A percentile compares a stretch with the other conserved stretches of the same genome.
Conservation (phyloP, 2,113 vertebrate genomes). For the Trematocara zebra region DNA sequence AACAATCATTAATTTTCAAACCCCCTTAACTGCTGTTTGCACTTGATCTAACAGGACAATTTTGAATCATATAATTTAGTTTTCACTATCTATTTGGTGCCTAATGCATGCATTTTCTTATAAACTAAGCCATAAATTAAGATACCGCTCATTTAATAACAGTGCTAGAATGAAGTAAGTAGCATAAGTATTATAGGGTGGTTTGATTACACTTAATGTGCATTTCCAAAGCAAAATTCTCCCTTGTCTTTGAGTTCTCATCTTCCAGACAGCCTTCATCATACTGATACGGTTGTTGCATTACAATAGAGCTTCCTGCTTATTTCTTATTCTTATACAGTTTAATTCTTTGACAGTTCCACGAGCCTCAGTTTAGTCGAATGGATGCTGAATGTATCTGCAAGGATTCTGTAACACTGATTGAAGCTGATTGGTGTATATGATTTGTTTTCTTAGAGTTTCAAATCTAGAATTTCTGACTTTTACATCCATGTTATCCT, state of each 20-base stretch:
- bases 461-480: background rate
- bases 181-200: background rate
- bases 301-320: constrained; percentile 36
- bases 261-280: constrained; percentile 5
- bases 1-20: constrained; percentile 46
- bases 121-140: background rate
- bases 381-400: background rate
- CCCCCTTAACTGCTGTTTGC: constrained; percentile 42
- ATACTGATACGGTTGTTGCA: background rate
- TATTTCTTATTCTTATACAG: background rate
- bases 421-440: background rate
- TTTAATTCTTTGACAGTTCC: background rate
- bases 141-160: background rate
- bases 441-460: background rate
- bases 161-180: background rate
- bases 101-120: background rate
- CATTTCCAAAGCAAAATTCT: background rate
- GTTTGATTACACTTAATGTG: background rate
- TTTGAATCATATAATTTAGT: background rate
- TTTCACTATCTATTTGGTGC: constrained; percentile 16
- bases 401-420: background rate
- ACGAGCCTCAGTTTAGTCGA: background rate
- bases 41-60: background rate
- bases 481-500: background rate
- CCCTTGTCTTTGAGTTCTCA: background rate